These are phyloP conservation scores for Propithecus deckenii DNA, from an alignment of 2,797 vertebrate species.

Conservation along the genomic window DNA sequence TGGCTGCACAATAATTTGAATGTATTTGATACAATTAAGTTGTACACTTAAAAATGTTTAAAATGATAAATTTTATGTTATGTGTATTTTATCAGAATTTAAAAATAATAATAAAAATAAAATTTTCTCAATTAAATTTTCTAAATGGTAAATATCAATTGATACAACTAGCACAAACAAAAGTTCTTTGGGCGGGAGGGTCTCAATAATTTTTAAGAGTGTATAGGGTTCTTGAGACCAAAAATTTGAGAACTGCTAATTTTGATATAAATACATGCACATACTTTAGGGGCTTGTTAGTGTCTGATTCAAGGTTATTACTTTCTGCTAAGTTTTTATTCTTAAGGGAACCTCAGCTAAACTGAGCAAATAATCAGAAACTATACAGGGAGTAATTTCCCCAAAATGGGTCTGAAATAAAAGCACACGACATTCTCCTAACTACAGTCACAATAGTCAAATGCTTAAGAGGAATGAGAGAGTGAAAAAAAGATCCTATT, in stretches of 20 bases:
- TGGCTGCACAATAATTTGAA: neutral
- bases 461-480: conserved; percentile 2
- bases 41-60: neutral
- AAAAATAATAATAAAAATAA: neutral
- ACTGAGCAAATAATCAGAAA: conserved; percentile 13
- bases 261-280: neutral
- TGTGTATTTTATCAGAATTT: neutral
- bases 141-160: neutral
- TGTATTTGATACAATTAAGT: neutral
- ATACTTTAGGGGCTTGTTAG: neutral
- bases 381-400: neutral
- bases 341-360: conserved; percentile 1
- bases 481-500: neutral
- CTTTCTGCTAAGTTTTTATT: neutral
- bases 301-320: neutral
- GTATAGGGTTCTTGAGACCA: neutral
- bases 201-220: neutral
- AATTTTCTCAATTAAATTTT: neutral
- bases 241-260: neutral
- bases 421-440: neutral
- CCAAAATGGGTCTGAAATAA: conserved; percentile 2
- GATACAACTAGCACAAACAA: neutral
- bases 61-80: neutral
- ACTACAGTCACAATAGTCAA: neutral
- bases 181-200: neutral